Base-by-base conservation (phyloP, 92 coral and sea anemone species). In the Isaurus tuberculatus region DNA sequence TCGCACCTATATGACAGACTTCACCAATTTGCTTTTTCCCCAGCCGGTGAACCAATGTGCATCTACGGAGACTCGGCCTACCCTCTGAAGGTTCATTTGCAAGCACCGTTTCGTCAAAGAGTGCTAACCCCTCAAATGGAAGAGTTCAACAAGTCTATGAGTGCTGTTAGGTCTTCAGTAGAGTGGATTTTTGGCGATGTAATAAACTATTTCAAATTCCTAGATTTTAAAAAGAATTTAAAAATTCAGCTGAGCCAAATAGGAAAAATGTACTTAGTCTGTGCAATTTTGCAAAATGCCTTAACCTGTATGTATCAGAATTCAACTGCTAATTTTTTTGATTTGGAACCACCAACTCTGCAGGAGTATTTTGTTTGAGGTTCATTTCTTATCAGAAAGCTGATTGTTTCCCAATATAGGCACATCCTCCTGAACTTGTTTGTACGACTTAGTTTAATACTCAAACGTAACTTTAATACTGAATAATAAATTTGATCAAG, bases 11-110 rank as follows among this genome's bases (percentile, higher is more conserved):
- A 79, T 46, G 29, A 58, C 83, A 57, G 72, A 37, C 85, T 84
- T 36, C 60, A n/a, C 72, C 61, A 34, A 4, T 55, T 72, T 73
- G 88, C 88, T 19, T 30, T 83, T 27, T 73, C 88, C 51, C 37
- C 82, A 57, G 34, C 65, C 2, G 88, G 88, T 73, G 70, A 61
- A 36, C 74, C 83, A 1, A 85, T 85, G 88, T 85, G 83, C 74
- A 37, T 74, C 2, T 75, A 85, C 44, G 88, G 83, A 23, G 88
- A 85, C 36, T 83, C 83, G 14, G 83, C 84, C 1, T 85, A 65
- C 75, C 88, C 83, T 14, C 68, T 85, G 30, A 16, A 20, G 60
- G n/a, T 51, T 16, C 22, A 51, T 51, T 19, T 51, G n/a, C 60
- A 51, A 19, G 60, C 20, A 15, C 60, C 60, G 17, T 51, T 51